A percentile compares a stretch with the other conserved stretches of the same genome.
These are phyloP conservation scores for Struthidea cinerea DNA, from an alignment of 2,113 vertebrate species.

Conservation along the genomic window DNA sequence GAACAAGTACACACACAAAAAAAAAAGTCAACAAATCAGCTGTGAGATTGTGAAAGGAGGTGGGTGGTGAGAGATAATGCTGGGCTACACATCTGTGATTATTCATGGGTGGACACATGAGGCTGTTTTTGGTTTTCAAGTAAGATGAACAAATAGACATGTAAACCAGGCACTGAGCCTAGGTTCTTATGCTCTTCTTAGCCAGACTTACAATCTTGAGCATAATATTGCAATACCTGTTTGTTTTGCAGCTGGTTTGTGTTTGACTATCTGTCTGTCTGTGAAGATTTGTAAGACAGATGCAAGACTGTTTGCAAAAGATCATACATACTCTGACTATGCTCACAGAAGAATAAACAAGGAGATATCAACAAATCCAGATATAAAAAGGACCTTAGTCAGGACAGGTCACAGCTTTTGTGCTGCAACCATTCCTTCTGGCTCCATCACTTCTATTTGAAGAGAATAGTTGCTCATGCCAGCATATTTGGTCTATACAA, in stretches of 20 bases:
- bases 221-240: background rate
- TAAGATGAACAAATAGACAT: background rate
- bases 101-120: background rate
- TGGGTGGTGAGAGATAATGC: fast-evolving
- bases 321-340: background rate
- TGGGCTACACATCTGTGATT: background rate
- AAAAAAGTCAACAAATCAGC: background rate
- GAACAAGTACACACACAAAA: background rate
- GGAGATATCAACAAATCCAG: background rate
- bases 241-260: background rate
- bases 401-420: background rate
- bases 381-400: background rate
- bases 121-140: background rate
- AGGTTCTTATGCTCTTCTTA: background rate
- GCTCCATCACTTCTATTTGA: background rate
- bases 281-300: background rate
- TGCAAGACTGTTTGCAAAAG: background rate
- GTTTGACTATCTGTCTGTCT: background rate
- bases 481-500: background rate
- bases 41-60: background rate
- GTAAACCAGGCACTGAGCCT: background rate
- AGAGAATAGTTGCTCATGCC: background rate
- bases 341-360: background rate
- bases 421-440: background rate
- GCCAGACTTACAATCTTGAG: background rate